phyloP scores from a whole-genome alignment of 2,888 invertebrate genomes.

The Eilema caniola region DNA sequence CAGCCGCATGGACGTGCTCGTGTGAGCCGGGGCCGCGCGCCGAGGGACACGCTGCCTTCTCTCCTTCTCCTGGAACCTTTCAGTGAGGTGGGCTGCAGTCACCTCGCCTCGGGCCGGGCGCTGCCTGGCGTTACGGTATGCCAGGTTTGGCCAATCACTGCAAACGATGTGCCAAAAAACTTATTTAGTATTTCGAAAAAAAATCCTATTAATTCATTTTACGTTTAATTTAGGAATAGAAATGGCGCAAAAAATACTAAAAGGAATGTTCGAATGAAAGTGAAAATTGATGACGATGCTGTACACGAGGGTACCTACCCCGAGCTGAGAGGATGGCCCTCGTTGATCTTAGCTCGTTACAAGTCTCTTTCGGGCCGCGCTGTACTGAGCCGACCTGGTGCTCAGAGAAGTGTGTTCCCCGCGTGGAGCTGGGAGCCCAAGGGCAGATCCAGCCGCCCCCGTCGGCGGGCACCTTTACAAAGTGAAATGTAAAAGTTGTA shows the following conservation, averaged over 20 bases:
- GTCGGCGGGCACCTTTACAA: not conserved
- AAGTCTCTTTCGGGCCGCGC: not conserved
- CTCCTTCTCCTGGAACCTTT: too few relatives aligned
- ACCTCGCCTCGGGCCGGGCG: too few relatives aligned
- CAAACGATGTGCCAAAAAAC: constrained; percentile 12
- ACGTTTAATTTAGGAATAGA: constrained; percentile 14
- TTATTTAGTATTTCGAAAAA: not conserved
- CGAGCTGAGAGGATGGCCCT: too few relatives aligned
- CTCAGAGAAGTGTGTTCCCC: too few relatives aligned
- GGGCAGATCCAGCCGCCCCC: too few relatives aligned
- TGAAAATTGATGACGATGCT: not conserved
- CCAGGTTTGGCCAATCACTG: constrained; percentile 3
- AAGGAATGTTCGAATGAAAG: not conserved
- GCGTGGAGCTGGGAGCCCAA: too few relatives aligned
- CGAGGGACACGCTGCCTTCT: too few relatives aligned
- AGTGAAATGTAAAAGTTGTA: not conserved
- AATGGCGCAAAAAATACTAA: constrained; percentile 20
- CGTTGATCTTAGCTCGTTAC: too few relatives aligned
- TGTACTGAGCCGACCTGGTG: too few relatives aligned
- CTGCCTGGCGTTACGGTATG: not conserved
- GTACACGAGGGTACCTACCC: too few relatives aligned
- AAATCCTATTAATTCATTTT: constrained; percentile 10
- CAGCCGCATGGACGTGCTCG: constrained; percentile 80
- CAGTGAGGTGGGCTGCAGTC: too few relatives aligned
- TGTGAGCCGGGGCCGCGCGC: too few relatives aligned